Conservation (phyloP, 2,888 invertebrate genomes). For the Timema cristinae region DNA sequence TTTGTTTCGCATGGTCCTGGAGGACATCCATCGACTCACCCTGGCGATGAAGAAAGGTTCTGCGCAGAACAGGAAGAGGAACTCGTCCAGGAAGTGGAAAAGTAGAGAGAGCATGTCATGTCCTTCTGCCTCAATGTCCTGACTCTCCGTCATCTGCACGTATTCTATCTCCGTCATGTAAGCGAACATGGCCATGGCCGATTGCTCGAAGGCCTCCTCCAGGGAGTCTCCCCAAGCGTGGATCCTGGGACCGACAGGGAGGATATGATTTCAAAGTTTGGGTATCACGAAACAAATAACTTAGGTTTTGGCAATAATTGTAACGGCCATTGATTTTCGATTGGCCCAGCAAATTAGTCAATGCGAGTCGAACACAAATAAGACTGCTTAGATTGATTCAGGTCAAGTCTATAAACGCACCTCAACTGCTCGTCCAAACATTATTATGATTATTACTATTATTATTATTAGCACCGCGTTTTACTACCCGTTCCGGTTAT, state of each 20-base stretch:
- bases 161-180: slow-evolving; percentile 92
- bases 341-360: no score
- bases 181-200: slow-evolving; percentile 93
- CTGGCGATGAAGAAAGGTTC: slow-evolving; percentile 80
- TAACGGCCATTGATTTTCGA: no score
- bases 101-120: slow-evolving; percentile 85
- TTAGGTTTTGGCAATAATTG: no score
- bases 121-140: slow-evolving; percentile 81
- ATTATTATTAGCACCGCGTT: no score
- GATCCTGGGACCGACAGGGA: slow-evolving; percentile 54
- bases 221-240: slow-evolving; percentile 89
- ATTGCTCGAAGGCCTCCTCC: slow-evolving; percentile 90
- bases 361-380: no score
- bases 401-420: no score
- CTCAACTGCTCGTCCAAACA: no score
- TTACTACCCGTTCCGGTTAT: no score
- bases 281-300: no score
- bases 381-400: no score
- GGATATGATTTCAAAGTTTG: no score
- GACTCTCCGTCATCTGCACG: slow-evolving; percentile 74
- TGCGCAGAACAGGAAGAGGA: slow-evolving; percentile 85
- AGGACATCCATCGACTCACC: slow-evolving; percentile 43
- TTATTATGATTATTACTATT: no score
- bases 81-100: slow-evolving; percentile 91
- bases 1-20: not conserved